A percentile compares a stretch with the other conserved stretches of the same genome.
Conservation (phyloP, 2,113 vertebrate species). For the Seriola rivoliana region DNA sequence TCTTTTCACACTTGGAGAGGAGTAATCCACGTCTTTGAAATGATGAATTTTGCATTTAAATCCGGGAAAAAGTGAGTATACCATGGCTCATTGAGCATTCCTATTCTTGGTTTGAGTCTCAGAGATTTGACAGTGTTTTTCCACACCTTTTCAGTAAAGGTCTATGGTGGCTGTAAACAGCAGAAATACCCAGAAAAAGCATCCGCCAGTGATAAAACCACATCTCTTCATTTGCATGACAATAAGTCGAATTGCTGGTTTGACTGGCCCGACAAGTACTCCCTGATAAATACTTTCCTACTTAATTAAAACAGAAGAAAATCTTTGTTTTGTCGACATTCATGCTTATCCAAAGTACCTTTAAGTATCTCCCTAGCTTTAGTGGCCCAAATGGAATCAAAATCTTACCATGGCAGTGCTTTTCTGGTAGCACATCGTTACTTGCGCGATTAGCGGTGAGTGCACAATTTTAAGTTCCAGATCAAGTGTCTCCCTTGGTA, state of each 20-base stretch:
- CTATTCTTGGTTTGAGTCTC: not conserved
- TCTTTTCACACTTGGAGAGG: constrained; percentile 5
- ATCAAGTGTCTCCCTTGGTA: constrained; percentile 27
- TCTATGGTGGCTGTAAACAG: not conserved
- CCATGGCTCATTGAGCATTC: constrained; percentile 19
- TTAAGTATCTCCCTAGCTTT: not conserved
- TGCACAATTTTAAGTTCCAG: constrained; percentile 27
- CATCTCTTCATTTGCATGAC: not conserved
- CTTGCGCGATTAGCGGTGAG: constrained; percentile 25
- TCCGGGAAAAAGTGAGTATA: constrained; percentile 3
- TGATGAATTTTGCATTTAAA: constrained; percentile 20
- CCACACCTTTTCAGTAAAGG: not conserved
- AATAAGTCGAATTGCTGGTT: not conserved
- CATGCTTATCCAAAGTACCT: not conserved
- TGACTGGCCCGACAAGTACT: not conserved
- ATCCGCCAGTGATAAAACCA: not conserved
- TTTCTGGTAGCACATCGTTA: constrained; percentile 8
- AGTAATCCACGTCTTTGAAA: constrained; percentile 24
- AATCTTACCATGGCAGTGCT: not conserved
- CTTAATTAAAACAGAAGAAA: not conserved
- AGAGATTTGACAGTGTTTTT: constrained; percentile 1
- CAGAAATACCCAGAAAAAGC: not conserved
- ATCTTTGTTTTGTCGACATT: not conserved
- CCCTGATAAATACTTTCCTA: not conserved
- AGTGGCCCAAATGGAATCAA: constrained; percentile 5